Base-by-base conservation (phyloP, 2,888 invertebrate genomes). In the Conchocele bisecta region DNA sequence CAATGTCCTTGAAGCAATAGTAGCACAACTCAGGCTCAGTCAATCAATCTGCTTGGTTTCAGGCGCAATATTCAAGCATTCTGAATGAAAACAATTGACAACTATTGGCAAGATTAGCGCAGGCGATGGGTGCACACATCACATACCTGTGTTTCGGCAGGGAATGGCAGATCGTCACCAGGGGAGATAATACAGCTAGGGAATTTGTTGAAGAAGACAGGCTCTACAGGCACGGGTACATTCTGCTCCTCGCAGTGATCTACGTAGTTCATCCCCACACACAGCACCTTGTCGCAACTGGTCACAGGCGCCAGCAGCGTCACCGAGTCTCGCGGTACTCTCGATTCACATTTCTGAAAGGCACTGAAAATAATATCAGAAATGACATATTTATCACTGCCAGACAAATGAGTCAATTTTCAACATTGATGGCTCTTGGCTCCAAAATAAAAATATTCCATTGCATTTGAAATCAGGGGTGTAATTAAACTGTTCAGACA, bases 121-220 rank as follows among this genome's bases (percentile, higher is more conserved):
- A 11, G 11, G 11, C 13, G 37, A 11, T 35, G n/a, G 33, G 1
- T 24, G n/a, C 9, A 29, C 11, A 5, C 26, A n/a, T 53, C 59
- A 35, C 13, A 11, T 35, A 86, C 88, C 83, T 86, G 39, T 31
- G 87, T 88, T 64, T 84, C 87, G 3, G 59, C 63, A 11, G 87
- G 86, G 31, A 84, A 87, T 3, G 46, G 35, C 9, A 88, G 37
- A 31, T 79, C 75, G 54, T 84, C 85, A 63, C 65, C 61, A 2
- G 95, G 95, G 0, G 96, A 96, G 24, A 95, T 93, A 28, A 97
- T 93, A 33, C 94, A 93, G 77, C 95, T 96, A 0, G 95, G 92
- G 87, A 96, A 97, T 92, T 97, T 98, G 91, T 94, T 95, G 91
- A 97, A 97, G 82, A 97, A 94, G 89, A 96, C 95, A 0, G 97